phyloP scores from a whole-genome alignment of 2,888 invertebrate genomes.

The Eupithecia subfuscata region DNA sequence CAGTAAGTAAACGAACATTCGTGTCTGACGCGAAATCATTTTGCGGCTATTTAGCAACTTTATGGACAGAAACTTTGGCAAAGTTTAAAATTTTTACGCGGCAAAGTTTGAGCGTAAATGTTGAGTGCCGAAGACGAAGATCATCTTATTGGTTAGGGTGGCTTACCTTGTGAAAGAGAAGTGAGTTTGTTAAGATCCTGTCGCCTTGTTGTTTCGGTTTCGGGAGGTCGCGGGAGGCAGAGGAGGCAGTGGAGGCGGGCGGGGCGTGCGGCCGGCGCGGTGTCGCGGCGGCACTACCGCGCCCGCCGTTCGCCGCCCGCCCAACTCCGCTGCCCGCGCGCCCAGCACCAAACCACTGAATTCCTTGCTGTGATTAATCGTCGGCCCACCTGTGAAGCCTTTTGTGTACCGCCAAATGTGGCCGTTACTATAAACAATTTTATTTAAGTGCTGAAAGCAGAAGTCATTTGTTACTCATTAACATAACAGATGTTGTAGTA shows the following conservation, averaged over 20 bases:
- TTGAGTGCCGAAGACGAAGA: slow-evolving; percentile 26
- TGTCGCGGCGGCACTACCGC: slow-evolving; percentile 77
- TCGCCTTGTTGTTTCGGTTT: slow-evolving; percentile 39
- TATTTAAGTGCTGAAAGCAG: slow-evolving; percentile 39
- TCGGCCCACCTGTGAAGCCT: slow-evolving; percentile 82
- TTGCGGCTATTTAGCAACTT: slow-evolving; percentile 34
- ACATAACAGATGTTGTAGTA: slow-evolving; percentile 4
- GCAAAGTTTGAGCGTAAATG: slow-evolving; percentile 30
- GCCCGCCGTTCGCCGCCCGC: slow-evolving; percentile 60
- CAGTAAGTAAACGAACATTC: slow-evolving; percentile 18
- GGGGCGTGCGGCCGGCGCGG: slow-evolving; percentile 71
- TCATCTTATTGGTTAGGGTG: slow-evolving; percentile 28
- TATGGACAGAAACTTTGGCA: slow-evolving; percentile 21
- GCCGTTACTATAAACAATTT: slow-evolving; percentile 65
- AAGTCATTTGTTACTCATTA: slow-evolving; percentile 21
- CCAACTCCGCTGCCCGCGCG: slow-evolving; percentile 49
- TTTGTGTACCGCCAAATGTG: slow-evolving; percentile 68
- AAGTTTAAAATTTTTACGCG: slow-evolving; percentile 39
- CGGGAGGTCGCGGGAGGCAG: slow-evolving; percentile 43
- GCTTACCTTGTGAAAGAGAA: slow-evolving; percentile 40
- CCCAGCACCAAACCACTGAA: slow-evolving; percentile 35
- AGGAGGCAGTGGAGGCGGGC: slow-evolving; percentile 55
- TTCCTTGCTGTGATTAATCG: slow-evolving; percentile 79
- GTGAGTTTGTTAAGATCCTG: slow-evolving; percentile 46
- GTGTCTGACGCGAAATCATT: slow-evolving; percentile 32